Evolutionary conservation across 1,140 invertebrate species (phyloP).

Genomic region (Diabrotica undecimpunctata): DNA sequence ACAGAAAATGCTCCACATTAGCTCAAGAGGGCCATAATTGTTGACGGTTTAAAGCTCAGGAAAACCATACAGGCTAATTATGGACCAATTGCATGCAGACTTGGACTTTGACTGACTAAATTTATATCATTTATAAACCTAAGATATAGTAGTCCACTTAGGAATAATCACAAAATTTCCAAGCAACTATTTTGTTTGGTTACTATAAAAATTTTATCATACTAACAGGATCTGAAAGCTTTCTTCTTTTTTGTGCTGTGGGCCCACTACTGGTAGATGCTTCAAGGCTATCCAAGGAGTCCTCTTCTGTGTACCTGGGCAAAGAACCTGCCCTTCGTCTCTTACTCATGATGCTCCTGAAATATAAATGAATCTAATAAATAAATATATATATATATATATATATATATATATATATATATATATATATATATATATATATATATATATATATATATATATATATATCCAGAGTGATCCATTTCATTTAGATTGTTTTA

Average conservation of each 20-base stretch:
- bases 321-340: conserved; percentile 57
- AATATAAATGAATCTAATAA: conserved; percentile 4
- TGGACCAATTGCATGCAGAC: too few species aligned
- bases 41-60: too few species aligned
- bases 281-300: conserved; percentile 43
- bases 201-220: not conserved
- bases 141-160: too few species aligned
- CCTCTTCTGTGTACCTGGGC: conserved; percentile 61
- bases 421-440: not conserved
- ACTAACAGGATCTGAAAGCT: conserved; percentile 46
- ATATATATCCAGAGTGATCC: too few species aligned
- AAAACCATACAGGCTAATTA: too few species aligned
- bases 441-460: not conserved
- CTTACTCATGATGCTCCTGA: conserved; percentile 43
- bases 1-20: too few species aligned
- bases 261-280: conserved; percentile 41
- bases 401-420: not conserved
- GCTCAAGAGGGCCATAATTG: too few species aligned
- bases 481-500: not conserved
- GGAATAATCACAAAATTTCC: not conserved
- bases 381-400: not conserved
- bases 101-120: too few species aligned
- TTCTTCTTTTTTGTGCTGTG: conserved; percentile 40
- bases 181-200: not conserved
- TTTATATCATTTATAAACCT: too few species aligned